Evolutionary conservation across 37 sponge, comb jelly and placozoan genomes (phyloP), one percentile per base, ranked within the genome.

Genomic region (Trichoplax adhaerens): DNA sequence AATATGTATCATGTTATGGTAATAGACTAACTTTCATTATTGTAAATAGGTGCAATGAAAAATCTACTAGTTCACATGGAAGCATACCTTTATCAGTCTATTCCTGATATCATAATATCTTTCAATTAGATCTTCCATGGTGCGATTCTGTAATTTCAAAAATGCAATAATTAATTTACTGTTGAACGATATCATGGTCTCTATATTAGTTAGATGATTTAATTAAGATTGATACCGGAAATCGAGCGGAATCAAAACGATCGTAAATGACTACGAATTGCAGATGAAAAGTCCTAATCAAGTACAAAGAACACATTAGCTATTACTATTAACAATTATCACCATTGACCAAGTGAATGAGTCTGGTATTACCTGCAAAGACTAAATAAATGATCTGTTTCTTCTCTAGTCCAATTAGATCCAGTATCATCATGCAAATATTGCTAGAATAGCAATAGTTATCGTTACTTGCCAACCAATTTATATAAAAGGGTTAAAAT

Each of bases 31-130:
- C 29, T 29, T 29, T 29, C 29, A 29, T 29, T 29, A 29, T 29
- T 29, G 29, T 29, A 29, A 29, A 29, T 29, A 29, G 29, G 29
- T 29, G 29, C 29, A 29, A 29, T 29, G 29, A 29, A 29, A 29
- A 29, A 29, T 29, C 29, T 29, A 29, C 29, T 29, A 29, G 29
- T 29, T 29, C 29, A 29, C 29, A 29, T 29, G 29, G 29, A 5
- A 51, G 71, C 72, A 65, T 47, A 83, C 79, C 70, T 70, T 87
- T 58, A 52, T 69, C 2, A 91, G 73, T 53, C 88, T 57, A 66
- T 90, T 87, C 58, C 86, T 86, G 48, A 95, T 80, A 74, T 82
- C 82, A 77, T 91, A 95, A 68, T 95, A 95, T 3, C 88, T 72
- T 8, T 90, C 97, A 78, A 88, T 95, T 62, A 95, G 73, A 1